Percentiles rank a stretch among this genome's conserved stretches.
phyloP scores from a whole-genome alignment of 2,888 invertebrate genomes.

The Eupithecia insigniata region DNA sequence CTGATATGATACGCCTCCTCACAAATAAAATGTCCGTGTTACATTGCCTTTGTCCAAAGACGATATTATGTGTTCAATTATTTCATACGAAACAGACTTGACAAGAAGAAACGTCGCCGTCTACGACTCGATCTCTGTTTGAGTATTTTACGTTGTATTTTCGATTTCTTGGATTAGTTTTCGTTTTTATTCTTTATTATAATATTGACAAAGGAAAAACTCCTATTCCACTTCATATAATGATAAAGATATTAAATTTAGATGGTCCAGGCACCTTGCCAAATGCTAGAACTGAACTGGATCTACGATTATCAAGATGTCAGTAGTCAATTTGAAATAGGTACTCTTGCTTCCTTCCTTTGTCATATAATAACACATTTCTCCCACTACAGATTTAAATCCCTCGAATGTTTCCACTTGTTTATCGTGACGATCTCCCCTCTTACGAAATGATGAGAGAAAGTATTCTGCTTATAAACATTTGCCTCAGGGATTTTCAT shows the following conservation, averaged over 20 bases:
- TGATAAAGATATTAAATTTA: background rate
- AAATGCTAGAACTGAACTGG: background rate
- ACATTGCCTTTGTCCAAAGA: conserved; percentile 22
- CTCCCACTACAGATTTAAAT: background rate
- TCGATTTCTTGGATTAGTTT: background rate
- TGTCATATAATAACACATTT: background rate
- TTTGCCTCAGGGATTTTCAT: background rate
- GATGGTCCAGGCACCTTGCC: background rate
- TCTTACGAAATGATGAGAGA: conserved; percentile 17
- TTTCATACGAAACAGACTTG: background rate
- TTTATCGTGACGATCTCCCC: background rate
- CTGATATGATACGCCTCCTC: conserved; percentile 45
- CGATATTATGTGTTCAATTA: background rate
- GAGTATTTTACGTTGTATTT: background rate
- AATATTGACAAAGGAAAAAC: background rate
- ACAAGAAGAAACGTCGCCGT: background rate
- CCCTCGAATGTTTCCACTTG: conserved; percentile 2
- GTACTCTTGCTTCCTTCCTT: background rate
- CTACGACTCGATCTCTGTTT: background rate
- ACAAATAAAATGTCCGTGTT: conserved; percentile 47
- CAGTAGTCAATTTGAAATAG: background rate
- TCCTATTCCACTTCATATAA: background rate
- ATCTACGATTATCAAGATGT: conserved; percentile 1
- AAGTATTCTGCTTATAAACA: conserved; percentile 13
- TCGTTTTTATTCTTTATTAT: background rate